These are phyloP conservation scores for Aphidius ervi DNA, from an alignment of 1,140 invertebrate genomes.

Conservation along the genomic window DNA sequence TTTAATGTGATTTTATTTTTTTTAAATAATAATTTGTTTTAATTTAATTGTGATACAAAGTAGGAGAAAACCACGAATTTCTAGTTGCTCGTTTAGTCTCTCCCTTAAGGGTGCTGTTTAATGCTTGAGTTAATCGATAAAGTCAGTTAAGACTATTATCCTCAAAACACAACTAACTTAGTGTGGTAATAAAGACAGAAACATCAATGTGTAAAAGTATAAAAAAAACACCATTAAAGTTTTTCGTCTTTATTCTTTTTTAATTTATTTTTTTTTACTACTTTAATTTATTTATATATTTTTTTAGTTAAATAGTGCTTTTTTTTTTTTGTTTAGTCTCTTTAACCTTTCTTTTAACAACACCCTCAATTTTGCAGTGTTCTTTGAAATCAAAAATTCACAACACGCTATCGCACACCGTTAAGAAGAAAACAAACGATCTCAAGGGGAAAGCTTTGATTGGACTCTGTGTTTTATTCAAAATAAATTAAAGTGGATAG, in stretches of 20 bases:
- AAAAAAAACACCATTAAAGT: conserved; percentile 9
- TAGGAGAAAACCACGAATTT: conserved; percentile 1
- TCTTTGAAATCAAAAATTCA: too few relatives aligned
- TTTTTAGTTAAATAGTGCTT: too few relatives aligned
- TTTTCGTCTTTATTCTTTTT: background rate
- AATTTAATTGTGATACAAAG: background rate
- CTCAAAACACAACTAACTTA: conserved; percentile 12
- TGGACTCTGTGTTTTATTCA: conserved; percentile 1
- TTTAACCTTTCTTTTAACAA: too few relatives aligned
- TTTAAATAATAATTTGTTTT: too few relatives aligned
- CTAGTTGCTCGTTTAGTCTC: conserved; percentile 3
- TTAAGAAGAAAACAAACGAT: conserved; percentile 16
- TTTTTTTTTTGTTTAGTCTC: too few relatives aligned
- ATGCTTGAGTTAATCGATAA: conserved; percentile 23
- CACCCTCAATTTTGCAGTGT: too few relatives aligned
- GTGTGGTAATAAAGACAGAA: conserved; percentile 23
- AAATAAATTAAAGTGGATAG: too few relatives aligned
- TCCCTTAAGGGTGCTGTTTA: conserved; percentile 19
- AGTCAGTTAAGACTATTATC: conserved; percentile 19
- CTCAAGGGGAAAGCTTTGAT: conserved; percentile 4
- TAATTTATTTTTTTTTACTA: too few relatives aligned
- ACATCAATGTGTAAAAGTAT: conserved; percentile 16
- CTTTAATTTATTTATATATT: too few relatives aligned
- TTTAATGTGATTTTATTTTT: background rate
- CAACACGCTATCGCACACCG: background rate